Evolutionary conservation across 2,113 vertebrate genomes (phyloP).

Genomic region (Rhagologus leucostigma): DNA sequence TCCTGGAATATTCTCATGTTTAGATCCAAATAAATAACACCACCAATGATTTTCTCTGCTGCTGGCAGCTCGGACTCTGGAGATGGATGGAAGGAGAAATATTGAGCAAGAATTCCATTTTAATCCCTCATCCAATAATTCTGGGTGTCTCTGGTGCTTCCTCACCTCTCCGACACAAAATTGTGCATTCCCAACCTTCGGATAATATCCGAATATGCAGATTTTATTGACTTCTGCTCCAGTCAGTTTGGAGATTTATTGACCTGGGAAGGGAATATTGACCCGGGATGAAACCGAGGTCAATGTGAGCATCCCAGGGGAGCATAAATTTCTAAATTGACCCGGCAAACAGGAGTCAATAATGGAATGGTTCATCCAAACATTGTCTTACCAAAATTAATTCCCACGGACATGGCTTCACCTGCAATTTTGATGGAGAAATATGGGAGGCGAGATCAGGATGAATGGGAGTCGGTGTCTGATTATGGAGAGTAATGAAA

Average conservation of each 20-base stretch:
- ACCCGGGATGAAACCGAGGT: constrained; percentile 65
- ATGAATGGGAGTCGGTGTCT: constrained; percentile 18
- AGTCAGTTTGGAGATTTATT: constrained; percentile 66
- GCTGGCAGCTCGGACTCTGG: not conserved
- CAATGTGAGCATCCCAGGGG: constrained; percentile 41
- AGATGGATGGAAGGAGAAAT: constrained; percentile 18
- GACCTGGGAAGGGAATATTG: constrained; percentile 60
- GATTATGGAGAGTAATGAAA: constrained; percentile 55
- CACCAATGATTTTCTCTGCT: not conserved
- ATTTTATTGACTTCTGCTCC: constrained; percentile 58
- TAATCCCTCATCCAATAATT: constrained; percentile 12
- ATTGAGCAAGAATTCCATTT: constrained; percentile 37
- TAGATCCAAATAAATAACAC: not conserved
- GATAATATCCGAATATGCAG: constrained; percentile 56
- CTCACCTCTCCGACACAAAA: not conserved
- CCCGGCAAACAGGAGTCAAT: constrained; percentile 61
- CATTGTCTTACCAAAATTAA: constrained; percentile 72
- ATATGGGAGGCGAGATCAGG: constrained; percentile 28
- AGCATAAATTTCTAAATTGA: constrained; percentile 61
- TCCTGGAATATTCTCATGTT: not conserved
- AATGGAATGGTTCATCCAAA: constrained; percentile 68
- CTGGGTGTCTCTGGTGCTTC: not conserved
- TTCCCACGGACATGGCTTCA: constrained; percentile 48
- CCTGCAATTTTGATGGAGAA: constrained; percentile 47
- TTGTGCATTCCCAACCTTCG: not conserved